Evolutionary conservation across 1,140 invertebrate species (phyloP).

Genomic region (Pectinophora gossypiella): DNA sequence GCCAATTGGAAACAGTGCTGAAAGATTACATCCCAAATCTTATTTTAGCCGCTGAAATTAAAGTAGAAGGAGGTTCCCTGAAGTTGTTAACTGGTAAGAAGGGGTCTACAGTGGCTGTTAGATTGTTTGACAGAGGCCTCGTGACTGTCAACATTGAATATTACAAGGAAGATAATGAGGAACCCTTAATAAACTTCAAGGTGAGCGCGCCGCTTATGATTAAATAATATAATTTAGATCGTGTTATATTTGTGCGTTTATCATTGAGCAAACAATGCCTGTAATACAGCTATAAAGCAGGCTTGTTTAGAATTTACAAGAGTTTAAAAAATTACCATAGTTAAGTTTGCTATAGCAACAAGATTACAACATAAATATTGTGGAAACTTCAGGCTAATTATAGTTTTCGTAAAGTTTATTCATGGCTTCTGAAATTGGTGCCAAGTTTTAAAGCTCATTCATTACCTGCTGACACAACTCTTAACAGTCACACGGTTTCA

Average conservation of each 20-base stretch:
- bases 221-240: background rate
- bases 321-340: background rate
- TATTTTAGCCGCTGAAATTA: constrained; percentile 77
- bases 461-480: too few species aligned
- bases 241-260: background rate
- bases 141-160: constrained; percentile 89
- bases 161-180: constrained; percentile 83
- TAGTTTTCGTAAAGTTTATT: too few species aligned
- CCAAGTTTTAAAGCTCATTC: too few species aligned
- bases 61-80: constrained; percentile 80
- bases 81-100: constrained; percentile 81
- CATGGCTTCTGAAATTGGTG: too few species aligned
- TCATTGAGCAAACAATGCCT: background rate
- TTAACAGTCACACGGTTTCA: too few species aligned
- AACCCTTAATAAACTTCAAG: constrained; percentile 83
- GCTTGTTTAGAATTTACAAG: too few species aligned
- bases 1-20: constrained; percentile 80
- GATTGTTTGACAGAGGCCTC: constrained; percentile 83
- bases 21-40: constrained; percentile 82
- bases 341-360: background rate
- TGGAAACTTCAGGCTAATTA: background rate
- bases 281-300: too few species aligned
- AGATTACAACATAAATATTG: background rate
- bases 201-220: constrained; percentile 57
- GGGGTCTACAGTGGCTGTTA: constrained; percentile 81